A percentile compares a stretch with the other conserved stretches of the same genome.
phyloP scores from a whole-genome alignment of 2,888 invertebrate genomes.

The Pachycephus smyrnensis region DNA sequence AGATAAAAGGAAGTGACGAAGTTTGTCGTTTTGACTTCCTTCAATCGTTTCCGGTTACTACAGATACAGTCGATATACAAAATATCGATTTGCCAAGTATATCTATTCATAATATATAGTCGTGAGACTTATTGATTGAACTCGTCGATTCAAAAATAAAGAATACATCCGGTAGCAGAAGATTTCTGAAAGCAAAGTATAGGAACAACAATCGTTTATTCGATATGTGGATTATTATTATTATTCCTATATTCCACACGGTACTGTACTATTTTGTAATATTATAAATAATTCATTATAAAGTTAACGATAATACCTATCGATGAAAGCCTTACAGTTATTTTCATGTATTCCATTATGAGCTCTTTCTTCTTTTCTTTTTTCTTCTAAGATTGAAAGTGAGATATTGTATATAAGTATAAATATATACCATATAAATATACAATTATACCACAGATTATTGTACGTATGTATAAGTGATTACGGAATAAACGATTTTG shows the following conservation, averaged over 20 bases:
- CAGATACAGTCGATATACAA: background rate
- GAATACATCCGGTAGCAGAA: background rate
- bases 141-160: background rate
- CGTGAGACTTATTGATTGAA: background rate
- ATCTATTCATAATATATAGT: background rate
- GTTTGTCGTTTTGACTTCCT: background rate
- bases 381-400: slow-evolving; percentile 33
- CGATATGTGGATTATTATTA: background rate
- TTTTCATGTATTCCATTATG: slow-evolving; percentile 12
- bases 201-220: background rate
- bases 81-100: background rate
- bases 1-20: no score
- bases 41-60: background rate
- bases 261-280: slow-evolving; percentile 19
- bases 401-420: slow-evolving; percentile 33
- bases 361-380: background rate
- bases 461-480: slow-evolving; percentile 48
- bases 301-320: background rate
- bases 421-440: slow-evolving; percentile 24
- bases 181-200: background rate
- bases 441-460: slow-evolving; percentile 51
- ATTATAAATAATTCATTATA: slow-evolving; percentile 14
- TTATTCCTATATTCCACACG: slow-evolving; percentile 4
- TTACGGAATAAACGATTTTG: slow-evolving; percentile 52
- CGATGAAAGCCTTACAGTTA: slow-evolving; percentile 11